phyloP scores from a whole-genome alignment of 2,113 vertebrate species.

The Crotalus tigris region DNA sequence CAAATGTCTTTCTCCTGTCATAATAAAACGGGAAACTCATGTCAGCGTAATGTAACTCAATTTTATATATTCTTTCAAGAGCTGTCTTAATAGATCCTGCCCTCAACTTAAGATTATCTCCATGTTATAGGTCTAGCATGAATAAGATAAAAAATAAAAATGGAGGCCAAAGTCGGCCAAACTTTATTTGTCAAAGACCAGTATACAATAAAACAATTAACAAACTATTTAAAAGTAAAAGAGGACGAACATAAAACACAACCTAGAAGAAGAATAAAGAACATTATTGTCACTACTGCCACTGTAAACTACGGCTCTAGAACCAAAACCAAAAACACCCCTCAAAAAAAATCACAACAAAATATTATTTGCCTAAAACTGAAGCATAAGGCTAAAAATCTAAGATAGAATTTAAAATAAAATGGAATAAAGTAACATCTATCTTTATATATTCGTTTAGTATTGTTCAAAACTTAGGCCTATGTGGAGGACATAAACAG shows the following conservation, averaged over 20 bases:
- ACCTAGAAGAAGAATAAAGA: neutral
- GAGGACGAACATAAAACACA: neutral
- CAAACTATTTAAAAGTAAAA: neutral
- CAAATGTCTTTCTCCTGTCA: neutral
- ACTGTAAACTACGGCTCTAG: neutral
- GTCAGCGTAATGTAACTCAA: neutral
- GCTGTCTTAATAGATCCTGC: conserved; percentile 20
- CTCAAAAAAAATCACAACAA: neutral
- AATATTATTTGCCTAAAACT: neutral
- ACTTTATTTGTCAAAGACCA: neutral
- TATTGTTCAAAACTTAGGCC: neutral
- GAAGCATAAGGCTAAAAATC: neutral
- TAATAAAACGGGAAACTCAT: neutral
- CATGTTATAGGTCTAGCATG: neutral
- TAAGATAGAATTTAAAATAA: neutral
- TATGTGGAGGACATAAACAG: neutral
- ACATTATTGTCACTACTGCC: neutral
- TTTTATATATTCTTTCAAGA: neutral
- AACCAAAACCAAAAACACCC: neutral
- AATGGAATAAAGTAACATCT: neutral
- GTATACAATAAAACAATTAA: neutral
- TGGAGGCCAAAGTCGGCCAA: neutral
- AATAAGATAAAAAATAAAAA: conserved; percentile 19
- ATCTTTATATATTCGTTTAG: neutral
- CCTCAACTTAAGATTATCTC: conserved; percentile 11